A percentile compares a stretch with the other conserved stretches of the same genome.
Evolutionary conservation across 2,113 vertebrate species (phyloP).

Genomic region (Heterochromis multidens): DNA sequence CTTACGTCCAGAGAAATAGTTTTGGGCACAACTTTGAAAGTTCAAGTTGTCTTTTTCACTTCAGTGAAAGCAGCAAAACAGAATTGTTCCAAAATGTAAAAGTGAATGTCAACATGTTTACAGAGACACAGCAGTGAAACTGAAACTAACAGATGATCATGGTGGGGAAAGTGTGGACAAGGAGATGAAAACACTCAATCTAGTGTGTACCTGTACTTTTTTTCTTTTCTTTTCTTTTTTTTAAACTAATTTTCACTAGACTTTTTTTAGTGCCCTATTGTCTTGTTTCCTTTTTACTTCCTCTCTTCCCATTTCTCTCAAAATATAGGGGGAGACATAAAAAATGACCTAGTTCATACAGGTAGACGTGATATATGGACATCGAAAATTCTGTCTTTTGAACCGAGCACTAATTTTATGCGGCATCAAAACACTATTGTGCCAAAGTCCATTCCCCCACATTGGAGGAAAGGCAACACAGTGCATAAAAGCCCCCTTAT

Average conservation of each 20-base stretch:
- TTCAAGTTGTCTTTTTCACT: neutral
- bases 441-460: neutral
- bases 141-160: neutral
- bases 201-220: neutral
- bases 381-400: slow-evolving; percentile 1
- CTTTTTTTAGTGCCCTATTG: neutral
- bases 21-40: slow-evolving; percentile 22
- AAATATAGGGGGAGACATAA: neutral
- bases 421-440: slow-evolving; percentile 30
- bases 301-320: neutral
- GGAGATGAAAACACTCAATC: neutral
- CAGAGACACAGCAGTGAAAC: neutral
- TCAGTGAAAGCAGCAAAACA: neutral
- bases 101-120: slow-evolving; percentile 17
- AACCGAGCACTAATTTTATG: slow-evolving; percentile 40
- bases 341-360: slow-evolving; percentile 37
- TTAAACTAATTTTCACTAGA: neutral
- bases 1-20: slow-evolving; percentile 34
- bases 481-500: slow-evolving; percentile 22
- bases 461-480: neutral
- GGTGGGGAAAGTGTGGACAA: neutral
- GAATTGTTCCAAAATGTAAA: slow-evolving; percentile 6
- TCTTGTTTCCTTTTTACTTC: neutral
- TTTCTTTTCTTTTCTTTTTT: neutral
- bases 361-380: slow-evolving; percentile 31